phyloP scores from a whole-genome alignment of 2,797 vertebrate genomes.

The Melanotaenia nigrans region DNA sequence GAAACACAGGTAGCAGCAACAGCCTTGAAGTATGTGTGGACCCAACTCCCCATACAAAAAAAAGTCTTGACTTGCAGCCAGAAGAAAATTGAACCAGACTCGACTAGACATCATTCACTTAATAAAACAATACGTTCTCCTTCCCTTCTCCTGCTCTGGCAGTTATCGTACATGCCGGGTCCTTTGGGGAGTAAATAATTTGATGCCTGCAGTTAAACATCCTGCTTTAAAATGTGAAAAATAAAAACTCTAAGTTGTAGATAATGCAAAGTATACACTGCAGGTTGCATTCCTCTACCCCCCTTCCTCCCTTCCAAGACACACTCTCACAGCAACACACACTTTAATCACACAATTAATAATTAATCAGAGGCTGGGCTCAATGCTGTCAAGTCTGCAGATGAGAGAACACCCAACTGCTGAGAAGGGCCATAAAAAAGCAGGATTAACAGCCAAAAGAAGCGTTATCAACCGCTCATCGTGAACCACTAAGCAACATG shows the following conservation, averaged over 20 bases:
- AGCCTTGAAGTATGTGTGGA: constrained; percentile 40
- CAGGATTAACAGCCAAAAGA: constrained; percentile 43
- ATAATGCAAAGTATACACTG: constrained; percentile 54
- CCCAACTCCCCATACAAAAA: constrained; percentile 32
- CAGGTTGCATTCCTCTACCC: constrained; percentile 45
- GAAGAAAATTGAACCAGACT: constrained; percentile 51
- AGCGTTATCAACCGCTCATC: constrained; percentile 34
- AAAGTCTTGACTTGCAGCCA: constrained; percentile 48
- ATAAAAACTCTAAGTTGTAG: constrained; percentile 34
- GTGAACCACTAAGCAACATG: constrained; percentile 46
- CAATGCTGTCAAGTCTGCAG: constrained; percentile 76
- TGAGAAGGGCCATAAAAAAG: constrained; percentile 54
- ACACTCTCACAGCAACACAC: constrained; percentile 35
- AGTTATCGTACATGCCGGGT: constrained; percentile 21
- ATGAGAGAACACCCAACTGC: constrained; percentile 69
- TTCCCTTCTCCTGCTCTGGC: constrained; percentile 23
- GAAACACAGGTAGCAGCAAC: constrained; percentile 23
- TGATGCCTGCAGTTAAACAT: constrained; percentile 48
- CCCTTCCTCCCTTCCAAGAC: constrained; percentile 12
- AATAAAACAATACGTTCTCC: constrained; percentile 65
- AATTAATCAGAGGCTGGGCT: constrained; percentile 76
- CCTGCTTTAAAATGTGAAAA: constrained; percentile 24
- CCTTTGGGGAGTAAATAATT: constrained; percentile 48
- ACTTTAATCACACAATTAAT: constrained; percentile 79
- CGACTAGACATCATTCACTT: constrained; percentile 54